Evolutionary conservation across 1,140 invertebrate species (phyloP), one percentile per base, ranked within the genome.

Genomic region (Theocolax elegans): DNA sequence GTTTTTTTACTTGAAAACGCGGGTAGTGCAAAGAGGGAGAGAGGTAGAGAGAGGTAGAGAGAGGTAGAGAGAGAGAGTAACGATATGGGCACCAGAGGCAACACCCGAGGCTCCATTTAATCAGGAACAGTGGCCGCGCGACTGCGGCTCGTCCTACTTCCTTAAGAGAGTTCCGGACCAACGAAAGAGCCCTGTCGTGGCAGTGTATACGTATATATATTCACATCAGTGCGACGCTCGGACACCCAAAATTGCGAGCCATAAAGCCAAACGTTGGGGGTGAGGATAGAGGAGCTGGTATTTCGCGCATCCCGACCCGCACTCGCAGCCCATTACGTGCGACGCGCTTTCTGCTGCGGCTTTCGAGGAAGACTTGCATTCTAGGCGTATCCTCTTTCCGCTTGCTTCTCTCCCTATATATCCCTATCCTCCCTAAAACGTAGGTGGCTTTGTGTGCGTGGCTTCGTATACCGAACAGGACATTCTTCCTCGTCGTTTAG

Each of bases 41-140:
- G 31, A 10, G 31, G 31, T 35, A 35, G 4, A 6, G 42, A 25
- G 35, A 3, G 3, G 10, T 9, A 63, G 46, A n/a, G n/a, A 35
- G 31, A 10, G 31, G 31, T 35, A 35, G 4, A 6, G 42, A 25
- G 35, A 3, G 3, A n/a, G n/a, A 63, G 46, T 63, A 49, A 49
- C 46, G 46, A 49, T 63, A 49, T 51, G 60, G 29, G 25, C 25
- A 35, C 46, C 40, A 49, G 35, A 46, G 29, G 25, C 25, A 35
- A 62, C 40, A 25, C 42, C n/a, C 25, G 31, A 64, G 46, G 17
- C 35, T 65, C 48, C 63, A 65, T 65, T 65, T 65, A 65, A 65
- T 65, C 63, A 65, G 49, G n/a, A n/a, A n/a, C n/a, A n/a, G n/a
- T n/a, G n/a, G n/a, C n/a, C n/a, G n/a, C 19, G 35, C 21, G 6